A percentile compares a stretch with the other conserved stretches of the same genome.
phyloP scores from a whole-genome alignment of 2,797 vertebrate species.

The Salmo trutta region DNA sequence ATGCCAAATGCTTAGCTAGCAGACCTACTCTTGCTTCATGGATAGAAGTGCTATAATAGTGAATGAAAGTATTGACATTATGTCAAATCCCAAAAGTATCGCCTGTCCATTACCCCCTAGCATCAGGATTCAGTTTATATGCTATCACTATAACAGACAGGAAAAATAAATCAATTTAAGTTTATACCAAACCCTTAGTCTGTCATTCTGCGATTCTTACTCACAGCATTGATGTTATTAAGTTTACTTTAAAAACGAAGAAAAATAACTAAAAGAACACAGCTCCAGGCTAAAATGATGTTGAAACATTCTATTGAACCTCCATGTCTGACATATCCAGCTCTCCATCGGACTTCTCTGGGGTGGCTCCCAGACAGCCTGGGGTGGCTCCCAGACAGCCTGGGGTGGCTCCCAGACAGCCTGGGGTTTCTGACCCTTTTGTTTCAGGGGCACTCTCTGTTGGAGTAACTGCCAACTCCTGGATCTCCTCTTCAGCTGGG shows the following conservation, averaged over 20 bases:
- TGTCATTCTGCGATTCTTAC: conserved; percentile 32
- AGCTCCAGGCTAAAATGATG: conserved; percentile 19
- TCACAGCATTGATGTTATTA: conserved; percentile 35
- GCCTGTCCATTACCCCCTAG: conserved; percentile 14
- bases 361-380: conserved; percentile 24
- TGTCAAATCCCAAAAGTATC: conserved; percentile 24
- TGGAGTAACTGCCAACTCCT: conserved; percentile 41
- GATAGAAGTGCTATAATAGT: conserved; percentile 9
- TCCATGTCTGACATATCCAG: conserved; percentile 83
- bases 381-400: conserved; percentile 9
- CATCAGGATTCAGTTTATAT: conserved; percentile 26
- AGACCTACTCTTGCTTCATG: background rate
- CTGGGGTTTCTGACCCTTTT: conserved; percentile 52
- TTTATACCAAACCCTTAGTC: conserved; percentile 17
- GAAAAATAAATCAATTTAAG: conserved; percentile 30
- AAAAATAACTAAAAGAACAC: conserved; percentile 9
- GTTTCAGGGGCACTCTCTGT: conserved; percentile 48
- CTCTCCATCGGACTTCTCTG: conserved; percentile 71
- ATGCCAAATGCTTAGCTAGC: background rate
- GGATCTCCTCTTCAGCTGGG: conserved; percentile 42
- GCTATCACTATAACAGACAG: conserved; percentile 13
- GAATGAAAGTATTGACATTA: conserved; percentile 9
- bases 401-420: background rate
- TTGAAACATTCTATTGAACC: conserved; percentile 79
- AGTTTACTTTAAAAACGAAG: background rate